These are phyloP conservation scores for Chaenodraco wilsoni DNA, from an alignment of 2,797 vertebrate genomes.

Conservation along the genomic window DNA sequence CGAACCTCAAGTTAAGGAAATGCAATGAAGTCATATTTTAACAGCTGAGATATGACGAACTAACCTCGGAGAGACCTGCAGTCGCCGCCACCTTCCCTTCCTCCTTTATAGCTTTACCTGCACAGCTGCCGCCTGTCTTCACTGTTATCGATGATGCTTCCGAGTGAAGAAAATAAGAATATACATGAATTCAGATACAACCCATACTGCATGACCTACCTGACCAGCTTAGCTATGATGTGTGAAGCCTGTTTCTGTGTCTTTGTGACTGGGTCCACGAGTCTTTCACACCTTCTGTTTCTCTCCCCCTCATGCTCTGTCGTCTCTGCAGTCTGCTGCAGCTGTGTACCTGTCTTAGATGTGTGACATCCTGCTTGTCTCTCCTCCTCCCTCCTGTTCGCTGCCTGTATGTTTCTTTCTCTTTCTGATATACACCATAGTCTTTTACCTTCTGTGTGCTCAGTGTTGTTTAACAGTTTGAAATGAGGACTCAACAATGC, in stretches of 20 bases:
- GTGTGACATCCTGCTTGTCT: slow-evolving; percentile 83
- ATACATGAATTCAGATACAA: background rate
- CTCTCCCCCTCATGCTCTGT: slow-evolving; percentile 64
- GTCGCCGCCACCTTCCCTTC: slow-evolving; percentile 7
- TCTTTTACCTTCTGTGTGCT: slow-evolving; percentile 21
- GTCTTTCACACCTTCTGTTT: slow-evolving; percentile 73
- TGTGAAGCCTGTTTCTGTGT: slow-evolving; percentile 49
- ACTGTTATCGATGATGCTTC: slow-evolving; percentile 28
- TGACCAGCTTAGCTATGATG: slow-evolving; percentile 33
- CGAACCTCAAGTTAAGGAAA: slow-evolving; percentile 24
- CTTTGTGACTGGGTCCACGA: slow-evolving; percentile 55
- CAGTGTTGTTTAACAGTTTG: slow-evolving; percentile 31
- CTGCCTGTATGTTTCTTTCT: slow-evolving; percentile 80
- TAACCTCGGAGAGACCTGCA: slow-evolving; percentile 29
- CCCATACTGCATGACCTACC: slow-evolving; percentile 49
- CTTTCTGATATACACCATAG: slow-evolving; percentile 52
- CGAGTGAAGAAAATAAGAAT: slow-evolving; percentile 3
- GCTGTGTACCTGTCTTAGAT: slow-evolving; percentile 85
- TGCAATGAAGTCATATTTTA: slow-evolving; percentile 4
- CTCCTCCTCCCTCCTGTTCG: slow-evolving; percentile 81
- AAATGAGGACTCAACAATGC: slow-evolving; percentile 18
- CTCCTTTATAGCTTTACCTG: slow-evolving; percentile 31
- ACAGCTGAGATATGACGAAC: slow-evolving; percentile 30
- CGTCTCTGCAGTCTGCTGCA: slow-evolving; percentile 80
- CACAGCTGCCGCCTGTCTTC: slow-evolving; percentile 37